Base-by-base conservation (phyloP, 2,797 vertebrate genomes). In the Threskiornis aethiopicus region DNA sequence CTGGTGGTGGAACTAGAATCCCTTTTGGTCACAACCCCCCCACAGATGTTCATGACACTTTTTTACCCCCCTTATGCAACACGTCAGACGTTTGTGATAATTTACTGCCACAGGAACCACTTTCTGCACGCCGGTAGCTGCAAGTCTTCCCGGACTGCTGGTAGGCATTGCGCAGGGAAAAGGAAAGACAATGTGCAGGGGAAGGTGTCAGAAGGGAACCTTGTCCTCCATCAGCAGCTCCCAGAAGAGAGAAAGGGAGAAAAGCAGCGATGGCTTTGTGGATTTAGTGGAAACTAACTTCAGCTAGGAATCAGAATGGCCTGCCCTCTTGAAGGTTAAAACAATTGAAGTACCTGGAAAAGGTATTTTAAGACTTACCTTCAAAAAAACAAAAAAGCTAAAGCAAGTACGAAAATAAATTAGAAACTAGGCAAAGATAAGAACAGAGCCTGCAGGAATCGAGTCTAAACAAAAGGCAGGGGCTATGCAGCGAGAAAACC, bases 391-490 rank as follows among this genome's bases (percentile, higher is more conserved):
- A 10, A 31, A 37, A 71, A 55, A 31, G 4, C 20, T 79, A 80
- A 73, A 82, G 31, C 39, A 84, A 70, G n/a, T 71, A 82, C 0
- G 12, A 75, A 93, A 94, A 84, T 71, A 92, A 72, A 81, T 82
- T 54, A 77, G 81, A 89, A 96, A 65, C 28, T 5, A 72, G 77
- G 59, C 46, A 69, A 85, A 77, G 59, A 41, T 71, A 80, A 70
- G 84, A 92, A 77, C 15, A 73, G 59, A 89, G 49, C 75, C 66
- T 51, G 62, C 44, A 87, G 58, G 64, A 95, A 55, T 62, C 4
- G 31, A 83, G 39, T 25, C 52, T 59, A 83, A 96, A 93, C 88
- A 96, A 95, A 94, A 85, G 88, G n/a, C 49, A 80, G 39, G 37
- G 75, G 67, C 67, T 65, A 6, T 42, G 39, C 69, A 83, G 81